phyloP scores from a whole-genome alignment of 2,888 invertebrate species.

The Drosophila mulleri region DNA sequence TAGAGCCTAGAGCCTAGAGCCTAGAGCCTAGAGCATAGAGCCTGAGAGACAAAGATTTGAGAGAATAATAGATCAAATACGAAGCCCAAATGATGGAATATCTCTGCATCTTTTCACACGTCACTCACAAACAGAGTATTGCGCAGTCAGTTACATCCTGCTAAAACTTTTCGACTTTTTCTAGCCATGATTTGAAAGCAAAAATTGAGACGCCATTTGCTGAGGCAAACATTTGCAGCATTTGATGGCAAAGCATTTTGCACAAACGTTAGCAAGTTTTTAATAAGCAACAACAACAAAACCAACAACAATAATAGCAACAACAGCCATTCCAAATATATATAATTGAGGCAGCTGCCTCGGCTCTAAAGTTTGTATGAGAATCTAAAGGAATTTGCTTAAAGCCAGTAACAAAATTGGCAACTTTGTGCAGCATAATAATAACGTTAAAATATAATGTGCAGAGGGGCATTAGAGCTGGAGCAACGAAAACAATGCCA shows the following conservation, averaged over 20 bases:
- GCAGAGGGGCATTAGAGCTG: conserved; percentile 38
- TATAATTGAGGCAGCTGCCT: conserved; percentile 60
- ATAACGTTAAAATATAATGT: conserved; percentile 76
- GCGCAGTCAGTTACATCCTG: neutral
- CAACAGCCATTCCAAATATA: conserved; percentile 32
- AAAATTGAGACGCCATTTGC: conserved; percentile 39
- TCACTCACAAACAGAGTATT: neutral
- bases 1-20: neutral
- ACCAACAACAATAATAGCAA: conserved; percentile 20
- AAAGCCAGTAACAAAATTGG: conserved; percentile 31
- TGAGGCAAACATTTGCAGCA: conserved; percentile 25
- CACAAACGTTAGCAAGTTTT: conserved; percentile 65
- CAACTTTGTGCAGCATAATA: conserved; percentile 64
- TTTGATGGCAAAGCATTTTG: conserved; percentile 57
- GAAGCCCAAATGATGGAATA: too few species aligned
- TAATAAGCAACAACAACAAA: conserved; percentile 60
- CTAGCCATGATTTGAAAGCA: conserved; percentile 38
- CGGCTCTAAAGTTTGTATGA: conserved; percentile 26
- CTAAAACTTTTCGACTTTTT: neutral
- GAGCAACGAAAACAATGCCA: conserved; percentile 17
- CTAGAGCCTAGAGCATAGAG: neutral
- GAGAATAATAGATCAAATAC: too few species aligned
- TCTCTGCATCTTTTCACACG: neutral
- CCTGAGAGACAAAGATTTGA: too few species aligned
- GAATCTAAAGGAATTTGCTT: conserved; percentile 44